Base-by-base conservation (phyloP, 1,140 invertebrate species). In the Zaprionus gabonicus region DNA sequence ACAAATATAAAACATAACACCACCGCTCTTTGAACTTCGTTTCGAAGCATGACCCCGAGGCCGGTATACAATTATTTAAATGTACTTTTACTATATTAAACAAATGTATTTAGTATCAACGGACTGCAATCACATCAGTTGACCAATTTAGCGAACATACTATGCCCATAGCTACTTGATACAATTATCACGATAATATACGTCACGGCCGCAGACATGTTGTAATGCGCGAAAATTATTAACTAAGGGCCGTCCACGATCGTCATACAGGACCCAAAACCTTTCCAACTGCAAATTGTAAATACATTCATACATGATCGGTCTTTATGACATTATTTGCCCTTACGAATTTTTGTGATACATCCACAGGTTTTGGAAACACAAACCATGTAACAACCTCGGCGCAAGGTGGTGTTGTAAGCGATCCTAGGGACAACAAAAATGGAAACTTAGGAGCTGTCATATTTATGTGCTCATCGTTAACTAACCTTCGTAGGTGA, bases 371-470 rank as follows among this genome's bases (percentile, higher is more conserved):
- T 10, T 96, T 94, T 1, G 96, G 94, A 91, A 98, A 97, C 4
- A 99, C 95, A 67, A 98, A 96, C 98, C 98, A 99, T 12, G 95
- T 96, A 27, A 99, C 98, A 59, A 95, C 96, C 93, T 99, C 98
- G 46, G 94, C 95, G 81, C 97, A 98, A 1, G 98, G 97, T 0
- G 98, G 98, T 0, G 97, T 98, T 7, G 98, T 99, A 15, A 99
- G 93, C 0, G 97, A 98, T 0, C 98, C 91, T 85, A 56, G n/a
- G 46, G 10, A 23, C 28, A 49, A 38, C 5, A 9, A 12, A 25
- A 15, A 15, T 12, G n/a, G 13, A 27, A 15, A 60, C 9, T 7
- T 15, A 7, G 20, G 12, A 13, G 13, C 12, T n/a, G 0, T 20
- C 2, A 2, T 12, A 5, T 44, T 9, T 34, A 28, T 9, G 7